A percentile compares a stretch with the other conserved stretches of the same genome.
phyloP scores from a whole-genome alignment of 2,797 vertebrate species.

The Pangasius larnaudii region DNA sequence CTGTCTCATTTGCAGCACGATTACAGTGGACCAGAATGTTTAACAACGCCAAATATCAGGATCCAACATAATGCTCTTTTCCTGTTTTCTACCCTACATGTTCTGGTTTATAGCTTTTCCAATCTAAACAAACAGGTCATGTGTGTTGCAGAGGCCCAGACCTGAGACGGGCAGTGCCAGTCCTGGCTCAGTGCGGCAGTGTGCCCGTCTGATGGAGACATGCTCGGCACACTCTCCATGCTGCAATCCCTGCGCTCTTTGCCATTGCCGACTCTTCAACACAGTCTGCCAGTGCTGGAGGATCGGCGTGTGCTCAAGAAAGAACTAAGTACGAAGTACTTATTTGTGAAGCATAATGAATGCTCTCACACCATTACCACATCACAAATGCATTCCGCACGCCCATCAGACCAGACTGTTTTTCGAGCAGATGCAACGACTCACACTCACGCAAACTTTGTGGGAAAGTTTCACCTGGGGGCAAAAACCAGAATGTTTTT shows the following conservation, averaged over 20 bases:
- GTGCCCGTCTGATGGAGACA: constrained; percentile 82
- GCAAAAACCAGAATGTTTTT: background rate
- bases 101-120: background rate
- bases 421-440: background rate
- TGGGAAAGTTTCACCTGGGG: background rate
- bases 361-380: background rate
- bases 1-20: background rate
- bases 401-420: background rate
- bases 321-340: constrained; percentile 54
- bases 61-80: background rate
- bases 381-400: background rate
- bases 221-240: constrained; percentile 83
- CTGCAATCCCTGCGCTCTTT: constrained; percentile 88
- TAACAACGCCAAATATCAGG: background rate
- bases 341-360: background rate
- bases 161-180: constrained; percentile 24
- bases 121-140: background rate
- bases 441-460: background rate
- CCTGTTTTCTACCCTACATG: background rate
- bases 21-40: background rate
- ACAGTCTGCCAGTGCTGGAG: constrained; percentile 89
- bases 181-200: constrained; percentile 74
- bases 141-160: constrained; percentile 43
- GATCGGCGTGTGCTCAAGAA: constrained; percentile 75
- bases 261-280: constrained; percentile 93